Percentiles rank a stretch among this genome's conserved stretches.
These are phyloP conservation scores for Zaprionus taronus DNA, from an alignment of 1,140 invertebrate species.

Conservation along the genomic window DNA sequence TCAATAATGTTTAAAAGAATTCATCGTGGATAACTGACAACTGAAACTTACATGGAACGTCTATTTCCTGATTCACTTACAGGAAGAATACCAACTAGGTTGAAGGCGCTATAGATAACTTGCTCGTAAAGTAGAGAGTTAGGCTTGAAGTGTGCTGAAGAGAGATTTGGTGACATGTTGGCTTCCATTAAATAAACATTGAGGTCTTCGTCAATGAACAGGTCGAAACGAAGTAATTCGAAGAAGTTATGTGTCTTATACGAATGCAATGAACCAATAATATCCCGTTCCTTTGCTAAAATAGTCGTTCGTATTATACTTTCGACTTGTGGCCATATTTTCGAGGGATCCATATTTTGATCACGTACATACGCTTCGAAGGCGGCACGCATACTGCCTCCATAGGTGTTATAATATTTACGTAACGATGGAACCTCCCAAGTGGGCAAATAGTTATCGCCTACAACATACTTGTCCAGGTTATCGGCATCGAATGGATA, in stretches of 20 bases:
- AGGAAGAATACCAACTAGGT: slow-evolving; percentile 90
- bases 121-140: slow-evolving; percentile 97
- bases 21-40: background rate
- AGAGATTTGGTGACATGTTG: slow-evolving; percentile 99
- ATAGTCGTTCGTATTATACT: slow-evolving; percentile 91
- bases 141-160: slow-evolving; percentile 94
- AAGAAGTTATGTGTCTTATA: slow-evolving; percentile 92
- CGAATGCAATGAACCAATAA: slow-evolving; percentile 86
- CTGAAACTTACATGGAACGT: slow-evolving; percentile 39
- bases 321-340: slow-evolving; percentile 93
- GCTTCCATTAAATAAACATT: slow-evolving; percentile 97
- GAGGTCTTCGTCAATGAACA: slow-evolving; percentile 94
- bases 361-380: slow-evolving; percentile 92
- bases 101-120: slow-evolving; percentile 94
- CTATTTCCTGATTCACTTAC: slow-evolving; percentile 36
- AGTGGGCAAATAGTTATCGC: slow-evolving; percentile 96
- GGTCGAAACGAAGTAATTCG: slow-evolving; percentile 97
- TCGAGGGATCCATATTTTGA: slow-evolving; percentile 88
- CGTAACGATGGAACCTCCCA: slow-evolving; percentile 96
- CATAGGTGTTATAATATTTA: slow-evolving; percentile 90
- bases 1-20: background rate
- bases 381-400: slow-evolving; percentile 94
- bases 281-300: slow-evolving; percentile 90
- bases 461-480: slow-evolving; percentile 96
- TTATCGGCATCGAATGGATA: slow-evolving; percentile 94